These are phyloP conservation scores for Lateolabrax maculatus DNA, from an alignment of 2,797 vertebrate species.

Conservation along the genomic window DNA sequence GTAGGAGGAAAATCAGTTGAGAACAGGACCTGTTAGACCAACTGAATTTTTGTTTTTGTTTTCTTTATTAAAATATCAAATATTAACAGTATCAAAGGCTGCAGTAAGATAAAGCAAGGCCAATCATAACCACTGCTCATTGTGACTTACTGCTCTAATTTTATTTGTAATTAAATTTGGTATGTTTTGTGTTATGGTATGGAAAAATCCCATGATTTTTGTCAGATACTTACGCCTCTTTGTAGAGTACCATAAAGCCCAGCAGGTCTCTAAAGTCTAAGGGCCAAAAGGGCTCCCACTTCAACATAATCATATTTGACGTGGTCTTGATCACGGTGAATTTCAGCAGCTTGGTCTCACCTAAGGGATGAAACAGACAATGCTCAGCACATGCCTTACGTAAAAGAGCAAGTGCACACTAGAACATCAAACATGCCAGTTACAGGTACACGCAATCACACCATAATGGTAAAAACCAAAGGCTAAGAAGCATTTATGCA, in stretches of 20 bases:
- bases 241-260: slow-evolving; percentile 98
- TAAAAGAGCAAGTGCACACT: background rate
- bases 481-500: background rate
- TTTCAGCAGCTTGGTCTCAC: slow-evolving; percentile 92
- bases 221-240: slow-evolving; percentile 93
- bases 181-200: background rate
- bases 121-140: background rate
- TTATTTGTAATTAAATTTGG: background rate
- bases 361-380: slow-evolving; percentile 73
- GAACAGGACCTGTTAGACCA: background rate
- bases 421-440: background rate
- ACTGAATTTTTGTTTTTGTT: background rate
- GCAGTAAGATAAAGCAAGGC: background rate
- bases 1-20: background rate
- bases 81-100: background rate
- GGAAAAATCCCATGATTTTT: background rate
- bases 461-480: background rate
- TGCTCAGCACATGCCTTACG: slow-evolving; percentile 1
- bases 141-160: background rate
- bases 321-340: slow-evolving; percentile 89
- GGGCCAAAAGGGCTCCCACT: slow-evolving; percentile 96
- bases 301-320: slow-evolving; percentile 91
- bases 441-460: background rate
- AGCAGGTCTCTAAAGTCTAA: slow-evolving; percentile 94
- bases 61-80: background rate